Evolutionary conservation across 2,797 vertebrate genomes (phyloP), one percentile per base, ranked within the genome.

Genomic region (Bradypodion ventrale): DNA sequence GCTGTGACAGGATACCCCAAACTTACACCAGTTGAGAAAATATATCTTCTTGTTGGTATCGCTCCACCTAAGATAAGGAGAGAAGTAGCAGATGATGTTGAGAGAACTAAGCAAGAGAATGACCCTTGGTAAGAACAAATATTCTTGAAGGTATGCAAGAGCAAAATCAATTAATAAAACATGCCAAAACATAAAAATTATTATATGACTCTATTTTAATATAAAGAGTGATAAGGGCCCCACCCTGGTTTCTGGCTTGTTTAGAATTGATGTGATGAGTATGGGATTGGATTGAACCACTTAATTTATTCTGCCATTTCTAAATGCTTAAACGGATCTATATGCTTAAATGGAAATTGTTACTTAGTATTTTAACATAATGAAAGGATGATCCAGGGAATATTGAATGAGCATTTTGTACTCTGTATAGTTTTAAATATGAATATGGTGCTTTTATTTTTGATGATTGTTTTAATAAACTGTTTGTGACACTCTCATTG

Each of bases 351-450:
- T 81, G 52, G 49, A 62, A 46, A 40, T 46, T 62, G 74, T 74
- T 42, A 74, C n/a, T 46, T 82, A 46, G 44, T 72, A 74, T 63
- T 63, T 63, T 49, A 82, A 74, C 80, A 74, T 46, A 74, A 63
- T 46, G 69, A 60, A 69, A 74, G 49, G 70, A 82, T n/a, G 1
- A 60, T 5, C 52, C 16, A 27, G 42, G 35, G 80, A 42, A 23
- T 73, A n/a, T 60, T 73, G 69, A 19, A 44, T 73, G 29, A 73
- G 29, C n/a, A 73, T 73, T 82, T 49, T 60, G 52, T 62, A 44
- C 29, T 21, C 59, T 74, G 62, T 74, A 25, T 63, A 62, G n/a
- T 70, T 72, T 59, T 70, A 40, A 13, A 59, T 70, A 25, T 70
- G 59, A 80, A 80, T 82, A 46, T 32, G 56, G 40, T 82, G 29